Evolutionary conservation across 2,797 vertebrate species (phyloP), one percentile per base, ranked within the genome.

Genomic region (Gallirallus australis): DNA sequence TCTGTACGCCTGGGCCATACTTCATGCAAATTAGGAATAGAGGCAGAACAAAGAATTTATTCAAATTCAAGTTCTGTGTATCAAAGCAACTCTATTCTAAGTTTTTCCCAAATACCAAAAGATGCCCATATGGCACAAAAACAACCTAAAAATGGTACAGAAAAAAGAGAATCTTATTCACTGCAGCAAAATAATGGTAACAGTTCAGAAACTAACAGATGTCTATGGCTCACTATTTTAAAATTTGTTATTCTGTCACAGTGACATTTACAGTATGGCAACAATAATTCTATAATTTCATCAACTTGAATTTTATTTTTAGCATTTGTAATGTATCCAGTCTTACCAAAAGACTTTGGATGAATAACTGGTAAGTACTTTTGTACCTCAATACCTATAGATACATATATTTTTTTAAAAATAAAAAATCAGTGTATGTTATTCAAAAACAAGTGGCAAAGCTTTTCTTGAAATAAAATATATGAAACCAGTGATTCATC

Each of bases 121-220:
- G 71, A 94, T 72, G 75, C 9, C 52, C 91, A 94, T 95, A 94
- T 91, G 85, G 85, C 85, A 90, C 31, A 82, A 82, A 94, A 93
- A 31, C 65, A 75, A 75, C 60, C 91, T 96, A 92, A 97, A 95
- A 91, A 87, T 86, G 79, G 69, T 82, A 59, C 85, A 83, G 79
- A 83, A 91, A 83, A 85, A 60, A 30, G 23, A 92, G 45, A 91
- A 65, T 90, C 70, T 50, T 68, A 60, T 72, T 87, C 86, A 80
- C 39, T 90, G 77, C 77, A 47, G 65, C 13, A 68, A 91, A 90
- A 92, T 93, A 94, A 86, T 91, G 88, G 81, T 89, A 93, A 60
- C 94, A 75, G 42, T 93, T 93, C 59, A 94, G 93, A 95, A 96
- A 91, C 69, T 78, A 91, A 79, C 95, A 96, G 96, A 96, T 96